Base-by-base conservation (phyloP, 35 echinoderm and acorn worm genomes). In the Apostichopus californicus region DNA sequence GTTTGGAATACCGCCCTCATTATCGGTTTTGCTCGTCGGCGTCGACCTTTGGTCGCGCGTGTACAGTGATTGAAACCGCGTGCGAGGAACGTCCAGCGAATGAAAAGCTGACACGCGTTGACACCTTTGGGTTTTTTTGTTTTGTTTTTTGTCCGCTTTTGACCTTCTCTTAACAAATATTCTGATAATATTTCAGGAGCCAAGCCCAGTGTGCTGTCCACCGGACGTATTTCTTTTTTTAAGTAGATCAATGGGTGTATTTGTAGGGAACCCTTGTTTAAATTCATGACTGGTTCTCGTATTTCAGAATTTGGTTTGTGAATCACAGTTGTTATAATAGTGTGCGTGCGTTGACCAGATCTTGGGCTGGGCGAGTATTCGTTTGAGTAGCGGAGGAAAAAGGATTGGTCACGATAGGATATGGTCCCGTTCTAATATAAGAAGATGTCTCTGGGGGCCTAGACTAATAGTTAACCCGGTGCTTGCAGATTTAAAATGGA, bases 341-440 rank as follows among this genome's bases (percentile, higher is more conserved):
- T 75, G 71, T 75, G 71, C 71, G 71, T 75, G 71, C 17, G 71
- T 75, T 18, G 71, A 75, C 15, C 71, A 75, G 71, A 22, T 75
- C 17, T 75, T 75, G 71, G 64, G 64, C 64, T 68, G 64, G 64
- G 64, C 64, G 64, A 68, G 64, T 75, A 24, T 61, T 61, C 58
- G 7, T 61, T 61, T 61, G 58, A 61, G 7, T 61, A 61, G 34
- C 34, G 34, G 34, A 46, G 34, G n/a, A 46, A 61, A 61, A 61
- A 9, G 58, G 58, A 61, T 9, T 61, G 58, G 12, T 12, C 58
- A 8, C 12, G 58, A 46, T 46, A 46, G 34, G 34, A 46, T 46
- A 46, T 46, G 34, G 34, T 46, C 34, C 34, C 34, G 34, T 46
- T 46, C 34, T 46, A 46, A 46, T 46, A 46, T 46, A 46, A 46